A percentile compares a stretch with the other conserved stretches of the same genome.
Evolutionary conservation across 2,797 vertebrate species (phyloP).

Genomic region (Acanthiza pusilla): DNA sequence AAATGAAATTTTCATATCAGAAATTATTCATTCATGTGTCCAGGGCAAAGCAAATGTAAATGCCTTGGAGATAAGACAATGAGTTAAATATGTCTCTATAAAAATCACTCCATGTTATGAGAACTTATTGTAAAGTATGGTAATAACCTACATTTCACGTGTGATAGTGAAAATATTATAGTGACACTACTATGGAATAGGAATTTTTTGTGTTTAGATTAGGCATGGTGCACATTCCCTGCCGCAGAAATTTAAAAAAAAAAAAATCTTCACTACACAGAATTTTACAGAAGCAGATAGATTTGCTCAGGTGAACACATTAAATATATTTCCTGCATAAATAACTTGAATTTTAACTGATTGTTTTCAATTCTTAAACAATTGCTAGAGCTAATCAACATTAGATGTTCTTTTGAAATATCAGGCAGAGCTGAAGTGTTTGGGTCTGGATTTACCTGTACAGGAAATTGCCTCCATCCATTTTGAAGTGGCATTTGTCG

Average conservation of each 20-base stretch:
- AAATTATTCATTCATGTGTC: not conserved
- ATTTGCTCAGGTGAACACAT: not conserved
- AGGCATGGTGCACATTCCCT: not conserved
- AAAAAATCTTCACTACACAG: not conserved
- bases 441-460: not conserved
- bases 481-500: constrained; percentile 37
- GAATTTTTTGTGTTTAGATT: not conserved
- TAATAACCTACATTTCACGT: not conserved
- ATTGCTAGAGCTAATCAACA: not conserved
- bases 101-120: not conserved
- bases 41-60: not conserved
- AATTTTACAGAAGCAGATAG: not conserved
- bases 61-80: not conserved
- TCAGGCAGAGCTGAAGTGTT: constrained; percentile 8
- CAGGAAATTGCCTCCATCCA: constrained; percentile 9
- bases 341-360: not conserved
- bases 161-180: not conserved
- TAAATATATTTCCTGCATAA: not conserved
- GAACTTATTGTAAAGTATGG: not conserved
- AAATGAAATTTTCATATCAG: not conserved
- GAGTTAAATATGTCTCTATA: not conserved
- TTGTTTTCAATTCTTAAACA: not conserved
- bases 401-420: not conserved
- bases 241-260: not conserved
- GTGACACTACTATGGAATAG: not conserved